Evolutionary conservation across 1,140 invertebrate genomes (phyloP).

Genomic region (Drosophila fuyamai): DNA sequence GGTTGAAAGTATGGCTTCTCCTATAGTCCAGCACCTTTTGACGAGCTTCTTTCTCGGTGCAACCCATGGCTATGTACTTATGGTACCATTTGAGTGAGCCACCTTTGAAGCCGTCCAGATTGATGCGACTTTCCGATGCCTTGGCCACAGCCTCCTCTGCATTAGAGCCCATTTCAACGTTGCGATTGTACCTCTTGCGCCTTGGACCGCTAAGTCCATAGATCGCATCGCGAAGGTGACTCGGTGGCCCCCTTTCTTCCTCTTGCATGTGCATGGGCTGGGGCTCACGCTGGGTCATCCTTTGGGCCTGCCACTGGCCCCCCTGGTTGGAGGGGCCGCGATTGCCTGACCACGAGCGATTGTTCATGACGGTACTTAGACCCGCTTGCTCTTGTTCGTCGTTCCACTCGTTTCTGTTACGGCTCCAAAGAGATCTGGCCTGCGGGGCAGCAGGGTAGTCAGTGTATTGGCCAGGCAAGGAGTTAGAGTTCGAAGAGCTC

Average conservation of each 20-base stretch:
- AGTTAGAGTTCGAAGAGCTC: background rate
- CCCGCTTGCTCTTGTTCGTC: background rate
- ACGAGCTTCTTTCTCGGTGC: background rate
- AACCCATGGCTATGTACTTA: slow-evolving; percentile 1
- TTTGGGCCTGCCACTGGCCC: background rate
- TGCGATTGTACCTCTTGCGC: slow-evolving; percentile 4
- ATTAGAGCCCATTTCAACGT: background rate
- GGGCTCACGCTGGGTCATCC: too few relatives aligned
- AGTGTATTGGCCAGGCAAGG: background rate
- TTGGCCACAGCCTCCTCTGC: slow-evolving; percentile 3
- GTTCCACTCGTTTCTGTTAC: background rate
- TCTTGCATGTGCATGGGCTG: background rate
- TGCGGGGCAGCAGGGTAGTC: slow-evolving; percentile 9
- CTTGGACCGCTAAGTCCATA: background rate
- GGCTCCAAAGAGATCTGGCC: background rate
- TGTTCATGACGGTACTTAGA: background rate
- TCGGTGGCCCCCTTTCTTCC: background rate
- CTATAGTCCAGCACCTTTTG: slow-evolving; percentile 4
- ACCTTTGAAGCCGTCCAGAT: background rate
- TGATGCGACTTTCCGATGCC: background rate
- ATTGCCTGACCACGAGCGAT: background rate
- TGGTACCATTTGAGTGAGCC: slow-evolving; percentile 9
- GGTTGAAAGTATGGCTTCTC: too few relatives aligned
- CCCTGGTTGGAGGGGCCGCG: background rate
- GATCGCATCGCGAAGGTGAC: background rate